These are phyloP conservation scores for Tuberolachnus salignus DNA, from an alignment of 2,888 invertebrate species.

Conservation along the genomic window DNA sequence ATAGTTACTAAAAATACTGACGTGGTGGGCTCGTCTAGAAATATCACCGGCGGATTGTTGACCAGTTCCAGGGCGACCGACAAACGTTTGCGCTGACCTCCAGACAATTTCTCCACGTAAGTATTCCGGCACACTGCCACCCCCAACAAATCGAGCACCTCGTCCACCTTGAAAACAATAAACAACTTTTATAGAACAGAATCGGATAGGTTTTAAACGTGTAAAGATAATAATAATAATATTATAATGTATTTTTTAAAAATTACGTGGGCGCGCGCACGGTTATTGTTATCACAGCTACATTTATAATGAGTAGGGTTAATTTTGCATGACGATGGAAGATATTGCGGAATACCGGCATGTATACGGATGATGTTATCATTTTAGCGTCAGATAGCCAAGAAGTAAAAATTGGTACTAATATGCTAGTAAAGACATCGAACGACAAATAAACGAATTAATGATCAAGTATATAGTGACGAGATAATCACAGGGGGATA, in stretches of 20 bases:
- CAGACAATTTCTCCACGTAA: constrained; percentile 72
- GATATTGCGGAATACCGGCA: no score
- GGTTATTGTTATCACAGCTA: neutral
- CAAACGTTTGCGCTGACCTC: constrained; percentile 78
- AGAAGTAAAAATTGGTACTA: no score
- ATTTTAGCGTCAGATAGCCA: no score
- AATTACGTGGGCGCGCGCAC: neutral
- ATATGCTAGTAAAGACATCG: no score
- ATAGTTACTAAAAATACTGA: constrained; percentile 66
- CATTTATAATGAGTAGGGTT: no score
- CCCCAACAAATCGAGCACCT: constrained; percentile 75
- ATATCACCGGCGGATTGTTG: constrained; percentile 82
- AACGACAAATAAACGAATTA: no score
- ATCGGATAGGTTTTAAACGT: no score
- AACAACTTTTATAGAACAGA: neutral
- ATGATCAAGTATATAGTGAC: no score
- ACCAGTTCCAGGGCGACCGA: constrained; percentile 79
- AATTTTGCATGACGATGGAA: no score
- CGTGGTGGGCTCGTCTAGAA: constrained; percentile 83
- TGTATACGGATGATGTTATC: no score
- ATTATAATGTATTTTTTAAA: neutral
- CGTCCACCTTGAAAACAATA: constrained; percentile 68
- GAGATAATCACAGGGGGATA: no score
- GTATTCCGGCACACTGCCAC: constrained; percentile 72
- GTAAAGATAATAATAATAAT: neutral